A percentile compares a stretch with the other conserved stretches of the same genome.
Evolutionary conservation across 2,113 vertebrate species (phyloP).

Genomic region (Eurypyga helias): DNA sequence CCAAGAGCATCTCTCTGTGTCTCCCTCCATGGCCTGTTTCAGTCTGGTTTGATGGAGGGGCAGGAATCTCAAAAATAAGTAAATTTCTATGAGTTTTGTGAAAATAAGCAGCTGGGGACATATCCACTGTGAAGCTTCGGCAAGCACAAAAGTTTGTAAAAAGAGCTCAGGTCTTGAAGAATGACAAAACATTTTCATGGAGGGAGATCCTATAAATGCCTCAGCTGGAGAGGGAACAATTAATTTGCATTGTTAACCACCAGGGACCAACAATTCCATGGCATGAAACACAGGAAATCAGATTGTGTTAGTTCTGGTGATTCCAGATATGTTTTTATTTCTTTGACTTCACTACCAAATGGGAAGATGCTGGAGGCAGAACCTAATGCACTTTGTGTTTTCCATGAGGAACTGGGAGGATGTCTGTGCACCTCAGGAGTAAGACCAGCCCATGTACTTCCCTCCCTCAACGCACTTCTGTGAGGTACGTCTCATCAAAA

Average conservation of each 20-base stretch:
- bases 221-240: not conserved
- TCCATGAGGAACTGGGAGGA: not conserved
- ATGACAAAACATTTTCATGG: not conserved
- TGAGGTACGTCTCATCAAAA: not conserved
- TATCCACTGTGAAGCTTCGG: not conserved
- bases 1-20: not conserved
- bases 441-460: not conserved
- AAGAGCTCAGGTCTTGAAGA: not conserved
- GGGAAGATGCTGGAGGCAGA: not conserved
- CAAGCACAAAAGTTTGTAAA: not conserved
- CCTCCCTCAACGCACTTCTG: fast-evolving
- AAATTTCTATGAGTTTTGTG: not conserved
- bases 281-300: not conserved
- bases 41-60: not conserved
- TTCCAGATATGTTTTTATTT: not conserved
- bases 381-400: not conserved
- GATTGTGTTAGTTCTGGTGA: not conserved
- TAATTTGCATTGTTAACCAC: not conserved
- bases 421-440: not conserved
- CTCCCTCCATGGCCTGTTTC: not conserved
- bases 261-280: not conserved
- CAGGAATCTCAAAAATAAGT: not conserved
- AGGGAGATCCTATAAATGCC: not conserved
- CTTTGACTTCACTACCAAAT: fast-evolving
- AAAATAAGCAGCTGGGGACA: not conserved